Evolutionary conservation across 2,888 invertebrate species (phyloP).

Genomic region (Ornithoptera alexandrae): DNA sequence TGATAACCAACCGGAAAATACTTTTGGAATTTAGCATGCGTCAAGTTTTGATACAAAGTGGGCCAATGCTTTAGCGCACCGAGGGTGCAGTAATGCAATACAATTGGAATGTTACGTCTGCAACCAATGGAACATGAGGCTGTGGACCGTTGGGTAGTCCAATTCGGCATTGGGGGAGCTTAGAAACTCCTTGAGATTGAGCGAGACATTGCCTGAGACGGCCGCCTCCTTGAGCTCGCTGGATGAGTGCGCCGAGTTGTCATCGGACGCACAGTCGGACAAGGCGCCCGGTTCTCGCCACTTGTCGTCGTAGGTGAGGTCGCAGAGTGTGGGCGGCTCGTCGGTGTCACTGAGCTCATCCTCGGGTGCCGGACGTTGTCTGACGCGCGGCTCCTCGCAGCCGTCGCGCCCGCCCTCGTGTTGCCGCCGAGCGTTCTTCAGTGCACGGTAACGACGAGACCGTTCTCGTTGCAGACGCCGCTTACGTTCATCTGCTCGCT

Average conservation of each 20-base stretch:
- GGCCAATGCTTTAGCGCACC: constrained; percentile 41
- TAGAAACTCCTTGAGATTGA: constrained; percentile 64
- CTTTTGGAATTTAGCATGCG: constrained; percentile 33
- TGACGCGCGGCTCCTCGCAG: constrained; percentile 49
- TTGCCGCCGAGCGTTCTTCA: constrained; percentile 71
- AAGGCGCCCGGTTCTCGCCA: constrained; percentile 57
- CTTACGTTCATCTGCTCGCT: constrained; percentile 72
- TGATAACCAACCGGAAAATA: constrained; percentile 2
- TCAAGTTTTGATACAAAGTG: constrained; percentile 37
- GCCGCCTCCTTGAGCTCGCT: constrained; percentile 51
- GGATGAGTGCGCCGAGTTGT: constrained; percentile 68
- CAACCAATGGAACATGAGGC: constrained; percentile 77
- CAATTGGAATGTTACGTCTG: constrained; percentile 64
- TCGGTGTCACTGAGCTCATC: constrained; percentile 69
- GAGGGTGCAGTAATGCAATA: constrained; percentile 31
- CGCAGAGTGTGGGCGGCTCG: constrained; percentile 72
- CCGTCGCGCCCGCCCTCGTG: constrained; percentile 61
- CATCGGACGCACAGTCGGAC: constrained; percentile 70
- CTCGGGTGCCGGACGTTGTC: constrained; percentile 53
- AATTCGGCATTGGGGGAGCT: constrained; percentile 71
- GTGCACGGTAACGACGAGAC: constrained; percentile 68
- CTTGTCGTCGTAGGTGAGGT: constrained; percentile 63
- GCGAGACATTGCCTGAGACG: constrained; percentile 46
- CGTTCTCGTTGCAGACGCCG: constrained; percentile 68
- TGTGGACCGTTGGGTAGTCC: constrained; percentile 74